Conservation (phyloP, 2,888 invertebrate genomes). For the Apocheima hispidaria region DNA sequence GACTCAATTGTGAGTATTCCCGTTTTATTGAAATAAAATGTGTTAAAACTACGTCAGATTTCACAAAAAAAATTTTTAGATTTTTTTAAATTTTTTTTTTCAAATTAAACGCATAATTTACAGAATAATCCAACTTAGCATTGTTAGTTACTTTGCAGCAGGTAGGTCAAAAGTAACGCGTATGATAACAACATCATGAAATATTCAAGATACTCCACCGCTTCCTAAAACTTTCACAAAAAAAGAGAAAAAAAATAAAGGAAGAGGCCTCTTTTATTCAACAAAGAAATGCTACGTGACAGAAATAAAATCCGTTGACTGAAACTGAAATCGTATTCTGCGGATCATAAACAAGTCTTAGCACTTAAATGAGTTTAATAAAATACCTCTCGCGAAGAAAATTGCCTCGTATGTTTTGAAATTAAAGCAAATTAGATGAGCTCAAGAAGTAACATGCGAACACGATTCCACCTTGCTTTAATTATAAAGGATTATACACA, state of each 20-base stretch:
- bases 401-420: constrained; percentile 9
- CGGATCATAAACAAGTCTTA: constrained; percentile 30
- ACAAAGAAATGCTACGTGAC: constrained; percentile 32
- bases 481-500: constrained; percentile 34
- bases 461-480: constrained; percentile 30
- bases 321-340: constrained; percentile 25
- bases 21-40: too few relatives aligned
- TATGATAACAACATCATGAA: constrained; percentile 9
- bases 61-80: too few relatives aligned
- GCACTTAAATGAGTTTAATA: constrained; percentile 22
- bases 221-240: constrained; percentile 16
- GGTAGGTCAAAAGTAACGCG: constrained; percentile 1
- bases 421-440: constrained; percentile 31
- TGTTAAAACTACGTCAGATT: too few relatives aligned
- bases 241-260: constrained; percentile 17
- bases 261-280: constrained; percentile 30
- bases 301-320: constrained; percentile 31
- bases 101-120: too few relatives aligned
- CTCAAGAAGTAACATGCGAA: constrained; percentile 25
- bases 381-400: constrained; percentile 30
- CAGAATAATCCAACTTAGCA: too few relatives aligned
- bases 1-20: too few relatives aligned
- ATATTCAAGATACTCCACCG: constrained; percentile 18
- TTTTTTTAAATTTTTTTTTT: too few relatives aligned
- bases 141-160: neutral